These are phyloP conservation scores for Vollenhovia emeryi DNA, from an alignment of 1,140 invertebrate species.

Conservation along the genomic window DNA sequence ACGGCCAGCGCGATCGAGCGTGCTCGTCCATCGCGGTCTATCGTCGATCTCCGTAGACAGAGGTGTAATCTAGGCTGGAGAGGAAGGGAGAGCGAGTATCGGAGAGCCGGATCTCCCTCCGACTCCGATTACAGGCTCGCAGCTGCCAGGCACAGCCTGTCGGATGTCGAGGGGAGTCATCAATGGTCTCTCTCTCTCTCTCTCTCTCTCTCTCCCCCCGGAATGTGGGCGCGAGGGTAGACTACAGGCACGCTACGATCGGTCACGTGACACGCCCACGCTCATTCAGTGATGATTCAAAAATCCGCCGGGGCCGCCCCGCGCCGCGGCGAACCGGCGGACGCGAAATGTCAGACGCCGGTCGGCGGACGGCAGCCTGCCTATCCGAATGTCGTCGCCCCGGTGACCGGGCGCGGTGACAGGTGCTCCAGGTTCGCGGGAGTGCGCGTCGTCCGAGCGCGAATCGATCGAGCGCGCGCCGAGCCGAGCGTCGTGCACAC, in stretches of 20 bases:
- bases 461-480: conserved; percentile 44
- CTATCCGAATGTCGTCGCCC: too few relatives aligned
- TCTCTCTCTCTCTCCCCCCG: too few relatives aligned
- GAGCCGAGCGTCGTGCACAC: neutral
- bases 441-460: neutral
- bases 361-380: neutral
- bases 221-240: neutral
- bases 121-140: neutral
- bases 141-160: too few relatives aligned
- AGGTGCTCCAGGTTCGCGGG: neutral
- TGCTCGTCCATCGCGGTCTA: neutral
- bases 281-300: conserved; percentile 46
- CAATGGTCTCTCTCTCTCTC: too few relatives aligned
- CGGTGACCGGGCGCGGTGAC: neutral
- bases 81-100: neutral
- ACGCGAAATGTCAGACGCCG: neutral
- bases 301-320: conserved; percentile 12
- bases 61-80: neutral
- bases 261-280: conserved; percentile 48
- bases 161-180: too few relatives aligned
- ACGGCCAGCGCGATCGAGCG: neutral
- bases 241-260: conserved; percentile 30
- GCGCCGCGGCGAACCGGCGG: neutral
- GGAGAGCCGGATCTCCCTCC: neutral
- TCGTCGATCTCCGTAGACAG: neutral